These are phyloP conservation scores for Ardeotis arabs DNA, from an alignment of 2,113 vertebrate genomes.

Conservation along the genomic window DNA sequence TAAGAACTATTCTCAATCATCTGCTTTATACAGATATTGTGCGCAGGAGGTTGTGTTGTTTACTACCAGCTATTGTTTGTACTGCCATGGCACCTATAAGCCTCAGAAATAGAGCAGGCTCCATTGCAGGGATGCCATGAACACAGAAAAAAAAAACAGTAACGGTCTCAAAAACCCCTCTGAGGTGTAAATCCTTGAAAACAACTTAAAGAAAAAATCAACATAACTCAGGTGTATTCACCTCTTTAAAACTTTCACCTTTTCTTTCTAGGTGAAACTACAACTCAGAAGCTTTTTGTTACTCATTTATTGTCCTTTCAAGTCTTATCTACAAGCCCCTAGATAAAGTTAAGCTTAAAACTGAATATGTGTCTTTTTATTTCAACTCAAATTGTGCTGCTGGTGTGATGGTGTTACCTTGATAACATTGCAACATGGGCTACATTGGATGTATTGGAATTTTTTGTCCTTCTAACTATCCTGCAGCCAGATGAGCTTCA, in stretches of 20 bases:
- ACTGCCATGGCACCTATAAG: neutral
- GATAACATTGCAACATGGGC: conserved; percentile 43
- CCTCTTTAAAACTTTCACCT: neutral
- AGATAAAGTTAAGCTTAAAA: neutral
- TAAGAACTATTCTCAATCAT: neutral
- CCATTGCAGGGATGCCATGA: neutral
- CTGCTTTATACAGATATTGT: neutral
- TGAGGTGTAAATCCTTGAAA: neutral
- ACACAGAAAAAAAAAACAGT: neutral
- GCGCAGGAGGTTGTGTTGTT: neutral
- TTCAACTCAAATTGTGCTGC: conserved; percentile 22
- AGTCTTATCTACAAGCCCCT: neutral
- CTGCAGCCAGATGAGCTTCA: conserved; percentile 63
- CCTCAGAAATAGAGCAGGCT: neutral
- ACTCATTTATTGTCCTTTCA: neutral
- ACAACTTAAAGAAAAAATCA: neutral
- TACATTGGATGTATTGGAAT: conserved; percentile 14
- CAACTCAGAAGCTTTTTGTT: neutral
- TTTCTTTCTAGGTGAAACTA: neutral
- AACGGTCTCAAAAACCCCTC: neutral
- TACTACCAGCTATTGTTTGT: neutral
- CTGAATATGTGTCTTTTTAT: conserved; percentile 45
- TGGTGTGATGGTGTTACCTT: conserved; percentile 33
- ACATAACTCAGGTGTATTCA: neutral
- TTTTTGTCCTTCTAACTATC: conserved; percentile 57